Evolutionary conservation across 2,888 invertebrate genomes (phyloP).

Genomic region (Acronicta leporina): DNA sequence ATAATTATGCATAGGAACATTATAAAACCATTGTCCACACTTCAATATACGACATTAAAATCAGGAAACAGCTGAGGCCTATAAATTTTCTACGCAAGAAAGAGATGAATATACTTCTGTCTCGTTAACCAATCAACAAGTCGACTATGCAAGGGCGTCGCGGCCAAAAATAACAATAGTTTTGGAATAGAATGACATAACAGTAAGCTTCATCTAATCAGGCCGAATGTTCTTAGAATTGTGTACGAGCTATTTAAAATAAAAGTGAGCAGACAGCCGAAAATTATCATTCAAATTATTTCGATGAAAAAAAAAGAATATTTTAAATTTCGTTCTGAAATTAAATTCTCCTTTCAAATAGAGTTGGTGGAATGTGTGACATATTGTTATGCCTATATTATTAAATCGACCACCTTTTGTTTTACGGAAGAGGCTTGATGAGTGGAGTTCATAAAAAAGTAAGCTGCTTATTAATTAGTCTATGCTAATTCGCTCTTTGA

Average conservation of each 20-base stretch:
- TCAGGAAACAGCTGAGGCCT: neutral
- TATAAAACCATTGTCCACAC: neutral
- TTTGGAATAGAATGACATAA: slow-evolving; percentile 48
- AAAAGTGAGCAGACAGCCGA: neutral
- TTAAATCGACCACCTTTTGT: too few species aligned
- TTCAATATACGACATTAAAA: neutral
- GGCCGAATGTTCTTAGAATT: slow-evolving; percentile 38
- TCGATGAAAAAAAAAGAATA: too few species aligned
- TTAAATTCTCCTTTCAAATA: too few species aligned
- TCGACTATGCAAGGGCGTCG: slow-evolving; percentile 49
- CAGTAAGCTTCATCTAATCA: slow-evolving; percentile 35
- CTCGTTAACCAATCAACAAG: slow-evolving; percentile 34
- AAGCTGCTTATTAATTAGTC: too few species aligned
- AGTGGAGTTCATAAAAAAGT: too few species aligned
- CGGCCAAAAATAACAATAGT: slow-evolving; percentile 65
- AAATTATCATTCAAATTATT: too few species aligned
- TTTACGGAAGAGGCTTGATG: too few species aligned
- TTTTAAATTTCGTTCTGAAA: too few species aligned
- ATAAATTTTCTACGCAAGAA: slow-evolving; percentile 18
- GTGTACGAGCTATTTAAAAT: slow-evolving; percentile 27
- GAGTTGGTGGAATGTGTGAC: too few species aligned
- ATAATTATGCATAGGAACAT: too few species aligned
- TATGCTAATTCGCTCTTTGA: too few species aligned
- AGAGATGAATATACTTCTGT: slow-evolving; percentile 37
- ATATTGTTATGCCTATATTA: too few species aligned